These are phyloP conservation scores for Drosophila suzukii DNA, from an alignment of 1,140 invertebrate genomes.

Conservation along the genomic window DNA sequence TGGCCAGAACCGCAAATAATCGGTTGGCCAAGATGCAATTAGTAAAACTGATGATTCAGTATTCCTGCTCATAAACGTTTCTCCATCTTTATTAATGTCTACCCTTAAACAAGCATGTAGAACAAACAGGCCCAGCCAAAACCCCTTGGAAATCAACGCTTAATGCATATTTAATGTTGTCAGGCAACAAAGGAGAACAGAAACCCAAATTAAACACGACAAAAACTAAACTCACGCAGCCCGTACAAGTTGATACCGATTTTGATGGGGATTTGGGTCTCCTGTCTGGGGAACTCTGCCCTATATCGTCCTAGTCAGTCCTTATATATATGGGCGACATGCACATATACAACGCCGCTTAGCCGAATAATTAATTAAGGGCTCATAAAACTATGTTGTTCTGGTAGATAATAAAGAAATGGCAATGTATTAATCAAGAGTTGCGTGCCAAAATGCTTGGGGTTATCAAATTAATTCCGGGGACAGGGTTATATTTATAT, in stretches of 20 bases:
- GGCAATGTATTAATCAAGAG: constrained; percentile 49
- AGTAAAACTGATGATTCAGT: constrained; percentile 52
- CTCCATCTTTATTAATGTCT: constrained; percentile 59
- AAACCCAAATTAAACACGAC: constrained; percentile 42
- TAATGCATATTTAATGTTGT: constrained; percentile 79
- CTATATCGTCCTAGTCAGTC: constrained; percentile 49
- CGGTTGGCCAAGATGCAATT: constrained; percentile 60
- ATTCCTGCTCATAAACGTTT: constrained; percentile 24
- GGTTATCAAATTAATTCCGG: constrained; percentile 38
- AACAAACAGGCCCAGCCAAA: constrained; percentile 25
- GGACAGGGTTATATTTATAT: not conserved
- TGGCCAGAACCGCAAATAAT: constrained; percentile 53
- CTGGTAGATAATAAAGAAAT: constrained; percentile 32
- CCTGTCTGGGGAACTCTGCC: constrained; percentile 11
- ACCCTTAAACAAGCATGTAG: constrained; percentile 33
- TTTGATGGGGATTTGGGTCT: constrained; percentile 11
- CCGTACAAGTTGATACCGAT: constrained; percentile 69
- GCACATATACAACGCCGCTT: constrained; percentile 19
- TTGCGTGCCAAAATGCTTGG: constrained; percentile 22
- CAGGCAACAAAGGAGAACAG: constrained; percentile 30
- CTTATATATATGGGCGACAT: constrained; percentile 44
- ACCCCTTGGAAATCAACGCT: constrained; percentile 54
- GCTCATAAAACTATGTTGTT: constrained; percentile 33
- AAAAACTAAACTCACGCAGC: constrained; percentile 60
- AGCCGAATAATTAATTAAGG: constrained; percentile 56